Evolutionary conservation across 2,113 vertebrate species (phyloP), one percentile per base, ranked within the genome.

Genomic region (Motacilla alba): DNA sequence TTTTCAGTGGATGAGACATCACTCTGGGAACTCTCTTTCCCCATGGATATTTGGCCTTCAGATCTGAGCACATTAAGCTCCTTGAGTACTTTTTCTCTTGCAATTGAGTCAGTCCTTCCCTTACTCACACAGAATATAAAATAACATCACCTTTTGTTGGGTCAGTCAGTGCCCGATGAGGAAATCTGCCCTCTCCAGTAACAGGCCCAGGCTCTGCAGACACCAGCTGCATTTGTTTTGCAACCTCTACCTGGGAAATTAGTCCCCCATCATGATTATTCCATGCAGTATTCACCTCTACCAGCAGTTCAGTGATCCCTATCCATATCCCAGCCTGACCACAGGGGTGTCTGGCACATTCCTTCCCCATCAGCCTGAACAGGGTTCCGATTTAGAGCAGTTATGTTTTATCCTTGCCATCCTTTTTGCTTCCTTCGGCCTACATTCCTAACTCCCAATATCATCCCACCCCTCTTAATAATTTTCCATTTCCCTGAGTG

Each of bases 281-380:
- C 59, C 5, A 0, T 11, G 43, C 2, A 58, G 21, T 0, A 21
- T 13, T 44, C 55, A 35, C 10, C 85, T 47, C 37, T 20, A 22
- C 7, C 87, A 83, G 49, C 55, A 74, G 68, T 2, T 46, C 73
- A 62, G n/a, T 6, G 1, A 74, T 66, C 30, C 41, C 73, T 43
- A 0, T 13, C 68, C 59, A 3, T 0, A 22, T 1, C 68, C 76
- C 67, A 22, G 74, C 13, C 85, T 53, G 58, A 8, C 73, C 31
- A 11, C 1, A 2, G 39, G 30, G 30, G 15, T 55, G 31, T 82
- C 70, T 60, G 63, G 31, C 31, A 33, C 44, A 4, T 47, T 82
- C 55, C 62, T 59, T 52, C 53, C 27, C 77, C 64, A 26, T 2
- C 52, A 18, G 5, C 15, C 75, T 17, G 43, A 15, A 3, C 52